Base-by-base conservation (phyloP, 2,888 invertebrate genomes). In the Eugnorisma glareosa region DNA sequence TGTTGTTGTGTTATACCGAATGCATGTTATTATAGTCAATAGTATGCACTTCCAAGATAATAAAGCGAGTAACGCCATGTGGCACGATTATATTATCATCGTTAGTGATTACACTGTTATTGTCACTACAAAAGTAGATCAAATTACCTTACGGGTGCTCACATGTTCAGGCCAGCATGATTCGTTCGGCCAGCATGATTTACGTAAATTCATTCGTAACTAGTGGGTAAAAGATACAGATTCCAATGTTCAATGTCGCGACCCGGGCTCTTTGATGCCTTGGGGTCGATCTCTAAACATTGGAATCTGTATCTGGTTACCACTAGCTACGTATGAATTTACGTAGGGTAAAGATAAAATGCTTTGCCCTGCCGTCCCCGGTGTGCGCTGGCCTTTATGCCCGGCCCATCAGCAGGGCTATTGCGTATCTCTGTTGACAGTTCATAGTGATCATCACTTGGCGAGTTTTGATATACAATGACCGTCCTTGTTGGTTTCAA, bases 11-110 rank as follows among this genome's bases (percentile, higher is more conserved):
- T 18, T 57, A 24, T 21, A 63, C 11, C 15, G 70, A 45, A 61
- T 48, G 21, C 40, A 67, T 45, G 28, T 40, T 70, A 31, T 18
- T 43, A 18, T 43, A 35, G 43, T 24, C 10, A 28, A 57, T 45
- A 43, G 24, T 59, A 64, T 68, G 67, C 59, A 74, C 40, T 48
- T 68, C 18, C 45, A 28, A 35, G 61, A 73, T 83, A 82, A 67
- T 51, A 61, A 82, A 37, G 51, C 70, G 31, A 63, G 51, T 76
- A 63, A 57, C 57, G 77, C 72, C 86, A 83, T 82, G 71, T 82
- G 85, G 67, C 40, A 11, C 31, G 86, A 82, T 85, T 77, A 51
- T 15, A 18, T 54, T 63, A 43, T 35, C 72, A 72, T 67, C 24
- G 28, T 51, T 82, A 35, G 48, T 82, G 48, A 66, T 76, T 35